Evolutionary conservation across 2,113 vertebrate genomes (phyloP), one percentile per base, ranked within the genome.

Genomic region (Archocentrus centrarchus): DNA sequence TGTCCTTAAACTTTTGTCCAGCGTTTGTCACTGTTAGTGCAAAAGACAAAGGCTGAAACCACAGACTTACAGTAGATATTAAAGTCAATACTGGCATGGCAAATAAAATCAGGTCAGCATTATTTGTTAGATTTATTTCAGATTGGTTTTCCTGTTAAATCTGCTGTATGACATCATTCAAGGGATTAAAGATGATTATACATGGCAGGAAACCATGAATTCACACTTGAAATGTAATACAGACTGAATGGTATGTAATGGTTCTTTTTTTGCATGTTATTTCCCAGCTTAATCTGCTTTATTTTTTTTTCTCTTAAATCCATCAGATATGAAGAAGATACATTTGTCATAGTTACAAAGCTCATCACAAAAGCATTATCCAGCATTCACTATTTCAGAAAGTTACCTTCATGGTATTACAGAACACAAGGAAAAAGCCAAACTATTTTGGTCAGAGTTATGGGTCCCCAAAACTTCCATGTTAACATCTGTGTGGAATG

Each of bases 41-140:
- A 37, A 9, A 37, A 50, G 17, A 70, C 50, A 53, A 7, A 17
- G 18, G 22, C 32, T 68, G 5, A 75, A 79, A 41, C 27, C 53
- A 61, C 58, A 37, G 35, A 32, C n/a, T 68, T 44, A 83, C 81
- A 5, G 1, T 4, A 7, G 35, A 86, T 37, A 59, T 60, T 20
- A 10, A 58, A 84, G 50, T 81, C 73, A 90, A 89, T 80, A 89
- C 81, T 47, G 63, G 68, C 80, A 58, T 1, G 7, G 41, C 53
- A 86, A 89, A 94, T 59, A 80, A 80, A 90, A 94, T 92, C 83
- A 24, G 13, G 41, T 88, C 35, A 80, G 78, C 37, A 59, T 89
- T 81, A 82, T 68, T 73, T 44, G 82, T 70, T 27, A 73, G 44
- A 79, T 79, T 39, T 61, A n/a, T 86, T 70, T 88, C 41, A 53